phyloP scores from a whole-genome alignment of 92 coral and sea anemone genomes.

The Porites rus region DNA sequence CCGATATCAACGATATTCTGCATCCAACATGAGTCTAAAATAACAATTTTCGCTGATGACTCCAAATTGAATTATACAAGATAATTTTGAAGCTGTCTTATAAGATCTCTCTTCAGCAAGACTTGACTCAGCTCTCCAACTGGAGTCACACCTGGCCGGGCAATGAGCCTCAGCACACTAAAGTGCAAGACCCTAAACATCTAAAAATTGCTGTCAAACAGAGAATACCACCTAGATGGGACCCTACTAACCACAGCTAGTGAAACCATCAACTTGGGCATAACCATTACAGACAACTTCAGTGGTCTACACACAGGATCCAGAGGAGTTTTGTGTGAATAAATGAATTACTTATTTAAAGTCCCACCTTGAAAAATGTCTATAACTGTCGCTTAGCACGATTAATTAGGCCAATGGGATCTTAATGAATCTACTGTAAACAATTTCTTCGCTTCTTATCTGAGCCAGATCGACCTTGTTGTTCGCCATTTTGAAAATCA shows the following conservation, averaged over 20 bases:
- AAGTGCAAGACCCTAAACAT: constrained; percentile 58
- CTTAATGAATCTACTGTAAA: too few species aligned
- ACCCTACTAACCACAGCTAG: constrained; percentile 14
- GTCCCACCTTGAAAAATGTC: too few species aligned
- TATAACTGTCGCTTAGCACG: too few species aligned
- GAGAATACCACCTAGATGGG: constrained; percentile 9
- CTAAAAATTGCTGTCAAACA: constrained; percentile 15
- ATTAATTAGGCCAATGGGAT: too few species aligned
- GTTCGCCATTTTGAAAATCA: too few species aligned
- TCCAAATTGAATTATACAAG: constrained; percentile 27
- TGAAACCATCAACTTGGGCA: constrained; percentile 56
- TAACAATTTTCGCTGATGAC: constrained; percentile 43
- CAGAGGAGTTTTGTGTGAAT: too few species aligned
- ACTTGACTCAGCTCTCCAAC: constrained; percentile 51
- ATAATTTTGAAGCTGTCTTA: constrained; percentile 49
- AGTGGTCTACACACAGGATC: too few species aligned
- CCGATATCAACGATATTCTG: too few species aligned
- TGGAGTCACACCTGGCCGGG: constrained; percentile 44
- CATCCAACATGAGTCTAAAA: not conserved
- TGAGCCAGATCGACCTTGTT: too few species aligned
- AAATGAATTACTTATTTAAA: too few species aligned
- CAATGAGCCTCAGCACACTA: constrained; percentile 46
- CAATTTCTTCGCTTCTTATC: too few species aligned
- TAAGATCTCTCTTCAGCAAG: constrained; percentile 41
- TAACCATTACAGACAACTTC: constrained; percentile 4